These are phyloP conservation scores for Hydractinia echinata DNA, from an alignment of 30 jellyfish, hydroid and myxozoan species.

Conservation along the genomic window DNA sequence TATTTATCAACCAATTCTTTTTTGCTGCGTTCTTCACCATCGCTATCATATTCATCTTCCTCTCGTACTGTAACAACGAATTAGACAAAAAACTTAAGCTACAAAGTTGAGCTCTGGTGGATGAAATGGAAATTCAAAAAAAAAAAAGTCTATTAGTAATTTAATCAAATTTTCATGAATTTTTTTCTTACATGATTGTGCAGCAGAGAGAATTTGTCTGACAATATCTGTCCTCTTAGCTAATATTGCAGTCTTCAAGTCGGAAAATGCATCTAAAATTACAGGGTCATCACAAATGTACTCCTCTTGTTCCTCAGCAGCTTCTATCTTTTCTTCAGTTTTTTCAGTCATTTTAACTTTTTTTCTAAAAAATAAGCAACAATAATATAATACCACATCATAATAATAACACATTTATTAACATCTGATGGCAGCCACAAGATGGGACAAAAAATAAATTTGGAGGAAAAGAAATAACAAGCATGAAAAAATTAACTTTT, in stretches of 20 bases:
- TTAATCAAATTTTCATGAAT: neutral
- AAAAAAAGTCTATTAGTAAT: neutral
- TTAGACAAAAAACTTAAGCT: neutral
- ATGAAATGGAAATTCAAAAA: neutral
- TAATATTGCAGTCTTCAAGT: slow-evolving; percentile 80
- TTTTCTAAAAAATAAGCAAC: no score
- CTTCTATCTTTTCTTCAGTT: neutral
- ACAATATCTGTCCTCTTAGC: slow-evolving; percentile 92
- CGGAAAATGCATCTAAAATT: slow-evolving; percentile 74
- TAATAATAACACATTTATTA: no score
- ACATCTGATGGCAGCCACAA: no score
- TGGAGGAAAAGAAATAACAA: no score
- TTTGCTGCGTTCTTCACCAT: slow-evolving; percentile 57
- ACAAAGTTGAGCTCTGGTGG: neutral
- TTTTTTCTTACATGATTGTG: slow-evolving; percentile 77
- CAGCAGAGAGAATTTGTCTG: slow-evolving; percentile 74
- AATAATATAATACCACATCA: no score
- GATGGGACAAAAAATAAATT: no score
- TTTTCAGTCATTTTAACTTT: no score
- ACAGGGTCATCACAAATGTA: slow-evolving; percentile 64
- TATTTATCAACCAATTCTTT: slow-evolving; percentile 27
- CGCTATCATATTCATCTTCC: slow-evolving; percentile 76
- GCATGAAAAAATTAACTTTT: no score
- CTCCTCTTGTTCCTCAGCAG: slow-evolving; percentile 6
- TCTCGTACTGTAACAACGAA: slow-evolving; percentile 67